phyloP scores from a whole-genome alignment of 2,113 vertebrate species.

The Corynorhinus townsendii region DNA sequence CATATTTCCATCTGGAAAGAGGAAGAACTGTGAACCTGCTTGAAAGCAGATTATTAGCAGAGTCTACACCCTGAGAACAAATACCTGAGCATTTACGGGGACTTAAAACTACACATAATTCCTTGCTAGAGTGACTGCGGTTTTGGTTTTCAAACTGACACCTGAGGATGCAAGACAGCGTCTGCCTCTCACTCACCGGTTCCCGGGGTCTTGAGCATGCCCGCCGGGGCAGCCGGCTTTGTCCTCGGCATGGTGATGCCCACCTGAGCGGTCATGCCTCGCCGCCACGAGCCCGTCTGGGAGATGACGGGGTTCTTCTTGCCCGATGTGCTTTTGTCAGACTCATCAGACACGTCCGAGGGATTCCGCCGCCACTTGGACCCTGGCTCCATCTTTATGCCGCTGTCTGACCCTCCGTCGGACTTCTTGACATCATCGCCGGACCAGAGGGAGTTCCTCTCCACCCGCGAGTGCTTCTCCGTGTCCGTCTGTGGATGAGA shows the following conservation, averaged over 20 bases:
- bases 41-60: neutral
- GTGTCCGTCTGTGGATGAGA: constrained; percentile 88
- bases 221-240: constrained; percentile 83
- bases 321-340: constrained; percentile 91
- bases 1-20: neutral
- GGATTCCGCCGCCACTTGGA: constrained; percentile 92
- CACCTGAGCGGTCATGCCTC: constrained; percentile 96
- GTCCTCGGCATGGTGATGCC: constrained; percentile 94
- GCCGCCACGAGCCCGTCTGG: constrained; percentile 96
- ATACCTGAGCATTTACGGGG: neutral
- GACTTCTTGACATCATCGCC: constrained; percentile 91
- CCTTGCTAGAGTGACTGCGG: neutral
- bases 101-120: neutral
- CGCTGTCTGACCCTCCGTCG: constrained; percentile 90
- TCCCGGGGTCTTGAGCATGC: constrained; percentile 86
- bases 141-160: neutral
- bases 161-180: fast-evolving
- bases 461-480: constrained; percentile 91
- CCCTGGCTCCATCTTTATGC: constrained; percentile 88
- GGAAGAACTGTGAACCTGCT: neutral
- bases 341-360: constrained; percentile 95
- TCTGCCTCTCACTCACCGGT: constrained; percentile 82
- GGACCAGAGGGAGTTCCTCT: constrained; percentile 87
- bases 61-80: neutral
- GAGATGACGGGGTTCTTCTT: constrained; percentile 89